phyloP scores from a whole-genome alignment of 1,140 invertebrate genomes.

The Drosophila guanche region DNA sequence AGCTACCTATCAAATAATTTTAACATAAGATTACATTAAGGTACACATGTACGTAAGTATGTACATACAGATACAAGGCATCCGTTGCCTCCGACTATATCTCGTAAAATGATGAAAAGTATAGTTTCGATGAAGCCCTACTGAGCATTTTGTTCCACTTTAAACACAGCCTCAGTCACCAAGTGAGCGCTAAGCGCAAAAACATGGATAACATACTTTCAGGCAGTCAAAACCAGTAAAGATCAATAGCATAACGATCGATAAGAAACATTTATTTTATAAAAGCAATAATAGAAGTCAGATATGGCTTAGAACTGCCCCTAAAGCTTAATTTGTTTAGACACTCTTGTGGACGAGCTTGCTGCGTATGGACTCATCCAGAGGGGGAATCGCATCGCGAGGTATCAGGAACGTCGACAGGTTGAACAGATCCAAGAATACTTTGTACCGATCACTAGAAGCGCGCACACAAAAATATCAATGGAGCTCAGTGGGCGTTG shows the following conservation, averaged over 20 bases:
- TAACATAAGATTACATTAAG: too few species aligned
- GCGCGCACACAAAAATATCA: constrained; percentile 33
- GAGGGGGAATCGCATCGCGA: constrained; percentile 93
- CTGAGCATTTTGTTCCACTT: too few species aligned
- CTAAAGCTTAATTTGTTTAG: constrained; percentile 5
- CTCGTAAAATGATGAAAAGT: too few species aligned
- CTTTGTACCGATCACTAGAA: constrained; percentile 98
- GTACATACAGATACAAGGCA: too few species aligned
- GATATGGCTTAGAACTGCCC: background rate
- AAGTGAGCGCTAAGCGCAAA: too few species aligned
- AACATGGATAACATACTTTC: constrained; percentile 12
- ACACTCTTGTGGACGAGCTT: constrained; percentile 67
- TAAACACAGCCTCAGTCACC: too few species aligned
- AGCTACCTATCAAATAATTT: too few species aligned
- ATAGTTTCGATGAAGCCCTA: too few species aligned
- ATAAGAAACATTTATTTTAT: constrained; percentile 1
- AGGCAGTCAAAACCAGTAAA: background rate
- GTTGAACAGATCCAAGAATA: constrained; percentile 99
- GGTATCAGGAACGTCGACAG: constrained; percentile 98
- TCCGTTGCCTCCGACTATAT: background rate
- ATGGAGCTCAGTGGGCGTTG: background rate
- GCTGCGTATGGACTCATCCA: constrained; percentile 88
- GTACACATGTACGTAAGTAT: too few species aligned
- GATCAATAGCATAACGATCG: too few species aligned
- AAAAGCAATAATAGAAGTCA: background rate